Conservation (phyloP, 1,140 invertebrate species). For the Ephestia elutella region DNA sequence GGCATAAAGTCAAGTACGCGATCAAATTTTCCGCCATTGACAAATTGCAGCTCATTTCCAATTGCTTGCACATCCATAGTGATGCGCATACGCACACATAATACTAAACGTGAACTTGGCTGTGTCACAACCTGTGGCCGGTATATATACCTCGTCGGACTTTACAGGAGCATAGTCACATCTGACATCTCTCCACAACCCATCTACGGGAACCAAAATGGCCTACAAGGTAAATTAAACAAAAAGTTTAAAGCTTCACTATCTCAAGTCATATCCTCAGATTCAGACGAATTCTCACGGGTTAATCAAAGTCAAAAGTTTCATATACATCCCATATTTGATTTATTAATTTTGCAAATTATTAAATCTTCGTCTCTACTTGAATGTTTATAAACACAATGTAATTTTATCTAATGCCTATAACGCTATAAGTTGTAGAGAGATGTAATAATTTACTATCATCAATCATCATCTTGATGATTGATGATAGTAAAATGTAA, state of each 20-base stretch:
- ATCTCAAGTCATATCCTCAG: too few species aligned
- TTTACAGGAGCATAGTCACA: conserved; percentile 53
- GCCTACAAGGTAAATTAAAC: conserved; percentile 55
- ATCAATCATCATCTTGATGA: too few species aligned
- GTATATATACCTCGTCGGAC: conserved; percentile 57
- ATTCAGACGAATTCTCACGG: too few species aligned
- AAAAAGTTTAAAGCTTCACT: neutral
- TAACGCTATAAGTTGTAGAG: too few species aligned
- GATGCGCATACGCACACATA: conserved; percentile 51
- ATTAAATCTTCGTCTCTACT: too few species aligned
- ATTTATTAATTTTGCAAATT: too few species aligned
- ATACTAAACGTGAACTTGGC: conserved; percentile 61
- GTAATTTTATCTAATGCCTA: too few species aligned
- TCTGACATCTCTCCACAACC: conserved; percentile 42
- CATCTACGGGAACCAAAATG: conserved; percentile 49
- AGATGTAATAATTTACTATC: too few species aligned
- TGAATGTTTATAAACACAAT: too few species aligned
- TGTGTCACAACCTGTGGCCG: conserved; percentile 56
- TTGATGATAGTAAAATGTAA: too few species aligned
- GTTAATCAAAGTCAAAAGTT: too few species aligned
- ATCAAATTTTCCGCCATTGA: conserved; percentile 62
- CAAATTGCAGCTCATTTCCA: conserved; percentile 66
- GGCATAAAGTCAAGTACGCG: conserved; percentile 60
- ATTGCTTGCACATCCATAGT: conserved; percentile 61
- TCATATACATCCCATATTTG: too few species aligned